A percentile compares a stretch with the other conserved stretches of the same genome.
These are phyloP conservation scores for Chanos chanos DNA, from an alignment of 2,797 vertebrate genomes.

Conservation along the genomic window DNA sequence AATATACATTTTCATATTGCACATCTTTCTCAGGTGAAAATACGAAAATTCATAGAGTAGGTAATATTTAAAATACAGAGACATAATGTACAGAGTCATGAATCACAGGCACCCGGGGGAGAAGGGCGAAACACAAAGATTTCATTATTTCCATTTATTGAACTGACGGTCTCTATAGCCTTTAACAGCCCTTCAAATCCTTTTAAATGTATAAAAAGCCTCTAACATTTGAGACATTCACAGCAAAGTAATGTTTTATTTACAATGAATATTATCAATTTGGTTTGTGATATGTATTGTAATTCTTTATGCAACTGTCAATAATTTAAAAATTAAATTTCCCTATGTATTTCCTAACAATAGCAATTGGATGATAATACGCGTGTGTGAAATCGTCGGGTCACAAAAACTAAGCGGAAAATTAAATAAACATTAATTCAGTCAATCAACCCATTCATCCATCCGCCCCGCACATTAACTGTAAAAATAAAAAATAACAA, in stretches of 20 bases:
- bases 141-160: slow-evolving; percentile 80
- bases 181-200: slow-evolving; percentile 77
- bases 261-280: slow-evolving; percentile 50
- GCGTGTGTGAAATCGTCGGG: slow-evolving; percentile 45
- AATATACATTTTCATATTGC: slow-evolving; percentile 99
- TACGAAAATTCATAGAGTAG: slow-evolving; percentile 98
- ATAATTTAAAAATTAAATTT: slow-evolving; percentile 51
- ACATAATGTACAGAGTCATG: slow-evolving; percentile 88
- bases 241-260: slow-evolving; percentile 47
- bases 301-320: slow-evolving; percentile 42
- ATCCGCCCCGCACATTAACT: slow-evolving; percentile 22
- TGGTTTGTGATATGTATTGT: slow-evolving; percentile 33
- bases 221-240: slow-evolving; percentile 34
- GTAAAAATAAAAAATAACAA: slow-evolving; percentile 47
- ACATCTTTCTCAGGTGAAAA: slow-evolving; percentile 97
- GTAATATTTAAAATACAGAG: slow-evolving; percentile 97
- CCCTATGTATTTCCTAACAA: slow-evolving; percentile 46
- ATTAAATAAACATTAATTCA: slow-evolving; percentile 65
- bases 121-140: slow-evolving; percentile 81
- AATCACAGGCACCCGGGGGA: slow-evolving; percentile 92
- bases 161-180: slow-evolving; percentile 78
- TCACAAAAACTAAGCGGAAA: slow-evolving; percentile 49
- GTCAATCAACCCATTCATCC: slow-evolving; percentile 64
- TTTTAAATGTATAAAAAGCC: slow-evolving; percentile 48
- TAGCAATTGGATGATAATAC: slow-evolving; percentile 41